Evolutionary conservation across 2,888 invertebrate species (phyloP).

Genomic region (Arge pagana): DNA sequence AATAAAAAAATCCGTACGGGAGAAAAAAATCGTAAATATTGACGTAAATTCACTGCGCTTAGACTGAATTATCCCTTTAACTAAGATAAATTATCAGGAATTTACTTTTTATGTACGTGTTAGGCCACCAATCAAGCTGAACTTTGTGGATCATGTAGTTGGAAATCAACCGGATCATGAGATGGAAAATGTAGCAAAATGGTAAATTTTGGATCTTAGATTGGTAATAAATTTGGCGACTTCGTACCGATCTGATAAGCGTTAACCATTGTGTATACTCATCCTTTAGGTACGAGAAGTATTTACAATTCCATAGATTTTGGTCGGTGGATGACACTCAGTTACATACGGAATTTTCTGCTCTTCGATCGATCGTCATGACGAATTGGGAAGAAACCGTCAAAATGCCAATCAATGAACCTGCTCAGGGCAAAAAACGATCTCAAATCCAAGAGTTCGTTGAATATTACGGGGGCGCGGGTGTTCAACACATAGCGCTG

Average conservation of each 20-base stretch:
- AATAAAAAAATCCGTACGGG: too few relatives aligned
- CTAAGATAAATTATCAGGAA: slow-evolving; percentile 7
- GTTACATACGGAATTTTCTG: slow-evolving; percentile 94
- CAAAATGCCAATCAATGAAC: slow-evolving; percentile 98
- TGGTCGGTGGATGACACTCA: slow-evolving; percentile 99
- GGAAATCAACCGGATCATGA: slow-evolving; percentile 93
- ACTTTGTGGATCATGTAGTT: slow-evolving; percentile 96
- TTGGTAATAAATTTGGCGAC: too few relatives aligned
- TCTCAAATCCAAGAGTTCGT: slow-evolving; percentile 99
- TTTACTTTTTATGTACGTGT: too few relatives aligned
- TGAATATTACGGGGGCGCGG: slow-evolving; percentile 96
- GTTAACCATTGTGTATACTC: slow-evolving; percentile 18
- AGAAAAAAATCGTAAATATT: background rate
- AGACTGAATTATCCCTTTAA: background rate
- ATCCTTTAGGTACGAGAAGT: slow-evolving; percentile 69
- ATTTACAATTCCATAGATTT: slow-evolving; percentile 80
- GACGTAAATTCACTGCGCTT: background rate
- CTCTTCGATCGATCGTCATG: slow-evolving; percentile 95
- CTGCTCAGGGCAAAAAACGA: slow-evolving; percentile 90
- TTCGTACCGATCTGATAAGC: too few relatives aligned
- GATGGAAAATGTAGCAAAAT: slow-evolving; percentile 89
- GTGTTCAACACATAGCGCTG: slow-evolving; percentile 98
- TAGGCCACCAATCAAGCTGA: slow-evolving; percentile 75
- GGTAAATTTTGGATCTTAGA: slow-evolving; percentile 67
- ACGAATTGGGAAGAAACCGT: slow-evolving; percentile 97